Evolutionary conservation across 2,113 vertebrate genomes (phyloP).

Genomic region (Nycticorax nycticorax): DNA sequence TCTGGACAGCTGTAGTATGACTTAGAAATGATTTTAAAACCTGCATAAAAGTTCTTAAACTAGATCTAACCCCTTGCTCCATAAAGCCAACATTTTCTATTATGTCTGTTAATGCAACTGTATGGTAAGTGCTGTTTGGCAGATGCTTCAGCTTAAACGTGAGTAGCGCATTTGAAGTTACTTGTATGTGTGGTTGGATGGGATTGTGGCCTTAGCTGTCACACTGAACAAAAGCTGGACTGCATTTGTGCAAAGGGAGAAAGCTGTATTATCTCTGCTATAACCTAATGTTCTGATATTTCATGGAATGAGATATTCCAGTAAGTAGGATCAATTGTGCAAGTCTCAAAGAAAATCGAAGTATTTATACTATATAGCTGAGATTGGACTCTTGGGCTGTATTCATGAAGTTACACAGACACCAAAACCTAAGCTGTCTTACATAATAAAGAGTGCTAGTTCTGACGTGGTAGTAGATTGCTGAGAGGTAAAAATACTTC

Average conservation of each 20-base stretch:
- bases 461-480: background rate
- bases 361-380: background rate
- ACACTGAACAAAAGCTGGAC: background rate
- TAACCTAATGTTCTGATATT: background rate
- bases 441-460: background rate
- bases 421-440: background rate
- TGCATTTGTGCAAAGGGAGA: background rate
- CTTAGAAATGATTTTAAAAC: background rate
- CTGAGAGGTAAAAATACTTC: background rate
- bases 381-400: background rate
- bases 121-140: rapidly evolving
- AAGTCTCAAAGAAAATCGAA: background rate
- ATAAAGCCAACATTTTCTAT: background rate
- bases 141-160: background rate
- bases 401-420: background rate
- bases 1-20: background rate
- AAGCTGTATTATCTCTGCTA: background rate
- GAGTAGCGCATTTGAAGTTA: background rate
- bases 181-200: background rate
- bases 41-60: background rate
- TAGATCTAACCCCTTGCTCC: background rate
- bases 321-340: background rate
- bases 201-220: background rate
- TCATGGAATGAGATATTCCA: background rate
- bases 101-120: rapidly evolving